Conservation (phyloP, 2,113 vertebrate species). For the Amia ocellicauda region DNA sequence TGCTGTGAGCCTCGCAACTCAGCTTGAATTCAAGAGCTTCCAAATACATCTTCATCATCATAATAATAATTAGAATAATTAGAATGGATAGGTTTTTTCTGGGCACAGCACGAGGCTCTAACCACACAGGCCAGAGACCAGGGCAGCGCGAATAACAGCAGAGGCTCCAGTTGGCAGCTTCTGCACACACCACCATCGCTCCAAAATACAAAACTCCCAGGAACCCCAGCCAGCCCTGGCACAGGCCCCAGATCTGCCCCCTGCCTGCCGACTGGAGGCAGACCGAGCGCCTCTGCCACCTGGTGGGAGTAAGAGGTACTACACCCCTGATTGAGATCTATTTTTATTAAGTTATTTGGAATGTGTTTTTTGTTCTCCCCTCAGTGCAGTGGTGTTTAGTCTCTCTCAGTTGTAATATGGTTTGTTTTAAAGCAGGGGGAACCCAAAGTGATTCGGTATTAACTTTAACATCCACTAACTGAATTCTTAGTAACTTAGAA, state of each 20-base stretch:
- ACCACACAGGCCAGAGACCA: constrained; percentile 10
- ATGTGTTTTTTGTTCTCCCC: neutral
- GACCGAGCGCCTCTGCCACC: neutral
- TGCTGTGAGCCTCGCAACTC: too few relatives aligned
- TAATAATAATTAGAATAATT: too few relatives aligned
- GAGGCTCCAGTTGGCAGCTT: constrained; percentile 23
- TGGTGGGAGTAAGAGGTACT: neutral
- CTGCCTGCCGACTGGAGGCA: neutral
- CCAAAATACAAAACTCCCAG: constrained; percentile 21
- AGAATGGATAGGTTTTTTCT: too few relatives aligned
- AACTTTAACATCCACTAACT: too few relatives aligned
- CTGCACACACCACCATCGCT: constrained; percentile 19
- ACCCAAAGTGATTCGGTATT: too few relatives aligned
- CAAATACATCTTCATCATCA: too few relatives aligned
- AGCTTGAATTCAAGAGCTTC: too few relatives aligned
- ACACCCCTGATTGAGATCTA: neutral
- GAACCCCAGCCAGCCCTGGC: constrained; percentile 15
- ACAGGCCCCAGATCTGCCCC: constrained; percentile 1
- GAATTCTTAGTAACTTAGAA: too few relatives aligned
- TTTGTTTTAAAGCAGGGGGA: too few relatives aligned
- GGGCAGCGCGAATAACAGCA: constrained; percentile 24
- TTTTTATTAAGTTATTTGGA: neutral
- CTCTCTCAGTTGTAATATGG: too few relatives aligned
- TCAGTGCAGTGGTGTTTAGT: too few relatives aligned
- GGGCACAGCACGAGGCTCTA: constrained; percentile 17